Conservation (phyloP, 2,888 invertebrate species). For the Nymphalis urticae region DNA sequence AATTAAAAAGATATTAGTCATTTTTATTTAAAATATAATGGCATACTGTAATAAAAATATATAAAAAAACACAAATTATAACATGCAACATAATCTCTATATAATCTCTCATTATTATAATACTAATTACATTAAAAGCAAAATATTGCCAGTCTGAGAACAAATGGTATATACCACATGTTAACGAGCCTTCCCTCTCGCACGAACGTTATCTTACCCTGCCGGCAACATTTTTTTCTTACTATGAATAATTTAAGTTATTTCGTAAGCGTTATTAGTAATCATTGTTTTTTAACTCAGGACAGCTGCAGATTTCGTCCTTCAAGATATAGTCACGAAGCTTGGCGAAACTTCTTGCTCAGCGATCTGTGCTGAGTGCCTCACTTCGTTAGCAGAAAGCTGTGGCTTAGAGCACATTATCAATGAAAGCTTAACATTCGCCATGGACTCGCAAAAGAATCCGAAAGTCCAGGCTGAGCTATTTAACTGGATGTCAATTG, state of each 20-base stretch:
- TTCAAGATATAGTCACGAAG: conserved; percentile 91
- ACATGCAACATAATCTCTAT: no score
- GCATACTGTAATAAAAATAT: no score
- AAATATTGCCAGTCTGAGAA: neutral
- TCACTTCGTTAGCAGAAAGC: conserved; percentile 89
- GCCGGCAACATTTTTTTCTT: neutral
- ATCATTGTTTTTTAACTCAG: conserved; percentile 54
- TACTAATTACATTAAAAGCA: neutral
- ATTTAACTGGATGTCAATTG: conserved; percentile 88
- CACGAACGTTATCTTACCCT: no score
- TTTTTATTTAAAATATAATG: no score
- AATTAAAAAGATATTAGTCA: no score
- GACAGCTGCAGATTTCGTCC: conserved; percentile 87
- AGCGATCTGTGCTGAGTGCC: conserved; percentile 84
- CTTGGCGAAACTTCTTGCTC: conserved; percentile 92
- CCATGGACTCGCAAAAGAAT: conserved; percentile 91
- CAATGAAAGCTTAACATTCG: conserved; percentile 86
- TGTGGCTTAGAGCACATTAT: conserved; percentile 88
- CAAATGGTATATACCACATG: no score
- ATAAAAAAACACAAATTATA: no score
- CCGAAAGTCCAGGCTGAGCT: conserved; percentile 95
- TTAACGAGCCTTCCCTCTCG: no score
- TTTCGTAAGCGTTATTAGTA: neutral
- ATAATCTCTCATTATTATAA: neutral
- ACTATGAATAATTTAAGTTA: neutral